Evolutionary conservation across 2,113 vertebrate genomes (phyloP).

Genomic region (Rhipidura dahli): DNA sequence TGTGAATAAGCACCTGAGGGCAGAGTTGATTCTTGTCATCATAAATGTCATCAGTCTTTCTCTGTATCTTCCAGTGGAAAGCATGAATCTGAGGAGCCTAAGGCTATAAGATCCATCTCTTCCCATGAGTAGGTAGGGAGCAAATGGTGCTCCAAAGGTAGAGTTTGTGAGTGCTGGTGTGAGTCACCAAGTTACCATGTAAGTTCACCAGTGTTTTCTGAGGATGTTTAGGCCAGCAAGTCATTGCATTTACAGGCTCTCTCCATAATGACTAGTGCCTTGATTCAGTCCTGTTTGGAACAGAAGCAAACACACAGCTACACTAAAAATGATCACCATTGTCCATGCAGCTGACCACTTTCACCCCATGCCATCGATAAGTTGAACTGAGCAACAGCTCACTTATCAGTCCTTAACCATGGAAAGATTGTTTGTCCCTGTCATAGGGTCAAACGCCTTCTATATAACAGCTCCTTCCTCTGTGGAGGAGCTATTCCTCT

Average conservation of each 20-base stretch:
- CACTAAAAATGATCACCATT: background rate
- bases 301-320: background rate
- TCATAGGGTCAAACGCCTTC: background rate
- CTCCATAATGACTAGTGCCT: background rate
- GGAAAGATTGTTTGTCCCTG: background rate
- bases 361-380: background rate
- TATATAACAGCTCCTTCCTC: background rate
- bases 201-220: background rate
- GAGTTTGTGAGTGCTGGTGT: background rate
- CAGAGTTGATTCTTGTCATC: background rate
- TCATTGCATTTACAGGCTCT: background rate
- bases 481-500: background rate
- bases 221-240: background rate
- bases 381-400: background rate
- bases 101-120: background rate
- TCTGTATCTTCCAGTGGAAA: background rate
- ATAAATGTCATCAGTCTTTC: background rate
- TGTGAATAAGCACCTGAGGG: background rate
- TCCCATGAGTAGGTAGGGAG: background rate
- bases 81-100: background rate
- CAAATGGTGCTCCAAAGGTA: background rate
- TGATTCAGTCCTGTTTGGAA: background rate
- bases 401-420: background rate
- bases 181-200: background rate
- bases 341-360: background rate